Evolutionary conservation across 2,113 vertebrate genomes (phyloP).

Genomic region (Crotophaga sulcirostris): DNA sequence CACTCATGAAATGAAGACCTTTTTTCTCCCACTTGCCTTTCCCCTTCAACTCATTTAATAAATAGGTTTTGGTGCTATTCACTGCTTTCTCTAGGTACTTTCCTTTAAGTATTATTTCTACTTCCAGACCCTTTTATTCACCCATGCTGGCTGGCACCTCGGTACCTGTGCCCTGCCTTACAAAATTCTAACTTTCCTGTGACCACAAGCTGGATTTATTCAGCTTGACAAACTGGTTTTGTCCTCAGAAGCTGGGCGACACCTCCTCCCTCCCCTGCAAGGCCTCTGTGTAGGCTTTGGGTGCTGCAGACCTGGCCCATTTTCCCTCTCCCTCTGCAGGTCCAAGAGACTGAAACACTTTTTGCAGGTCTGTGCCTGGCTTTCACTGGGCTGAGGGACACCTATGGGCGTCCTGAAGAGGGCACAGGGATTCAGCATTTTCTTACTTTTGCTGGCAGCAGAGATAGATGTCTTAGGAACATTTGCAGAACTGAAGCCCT

Average conservation of each 20-base stretch:
- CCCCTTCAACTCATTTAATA: neutral
- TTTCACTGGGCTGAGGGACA: neutral
- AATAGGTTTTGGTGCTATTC: neutral
- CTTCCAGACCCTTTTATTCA: neutral
- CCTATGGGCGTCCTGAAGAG: rapidly evolving
- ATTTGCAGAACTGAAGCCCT: neutral
- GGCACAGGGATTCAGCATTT: neutral
- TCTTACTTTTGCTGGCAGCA: neutral
- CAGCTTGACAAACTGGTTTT: neutral
- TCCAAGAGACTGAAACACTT: neutral
- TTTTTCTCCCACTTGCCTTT: neutral
- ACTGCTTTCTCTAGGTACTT: neutral
- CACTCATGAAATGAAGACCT: neutral
- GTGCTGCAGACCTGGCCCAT: neutral
- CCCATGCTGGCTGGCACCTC: neutral
- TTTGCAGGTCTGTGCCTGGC: neutral
- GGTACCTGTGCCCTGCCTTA: neutral
- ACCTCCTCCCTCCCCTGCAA: neutral
- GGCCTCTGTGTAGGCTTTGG: neutral
- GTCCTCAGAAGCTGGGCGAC: neutral
- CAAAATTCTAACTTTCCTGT: neutral
- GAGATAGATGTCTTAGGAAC: neutral
- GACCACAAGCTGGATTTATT: neutral
- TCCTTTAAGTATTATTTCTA: neutral
- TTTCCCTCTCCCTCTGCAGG: neutral